phyloP scores from a whole-genome alignment of 2,888 invertebrate species.

The Habrosyne pyritoides region DNA sequence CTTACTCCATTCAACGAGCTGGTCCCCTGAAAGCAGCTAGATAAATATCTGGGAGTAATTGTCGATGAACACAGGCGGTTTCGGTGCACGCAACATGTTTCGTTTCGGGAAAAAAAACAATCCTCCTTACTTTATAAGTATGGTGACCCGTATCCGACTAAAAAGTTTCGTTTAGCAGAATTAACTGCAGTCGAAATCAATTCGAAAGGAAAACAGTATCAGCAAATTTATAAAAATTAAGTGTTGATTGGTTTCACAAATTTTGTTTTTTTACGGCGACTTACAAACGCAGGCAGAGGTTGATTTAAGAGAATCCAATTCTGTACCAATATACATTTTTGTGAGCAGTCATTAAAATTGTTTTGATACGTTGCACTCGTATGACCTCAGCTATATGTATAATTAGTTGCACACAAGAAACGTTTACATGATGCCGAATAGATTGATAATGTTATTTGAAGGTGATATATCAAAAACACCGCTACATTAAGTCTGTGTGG shows the following conservation, averaged over 20 bases:
- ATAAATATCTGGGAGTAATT: too few species aligned
- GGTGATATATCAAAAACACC: constrained; percentile 56
- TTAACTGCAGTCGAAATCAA: not conserved
- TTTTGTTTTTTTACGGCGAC: not conserved
- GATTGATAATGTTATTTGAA: constrained; percentile 54
- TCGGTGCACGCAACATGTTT: too few species aligned
- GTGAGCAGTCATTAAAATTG: not conserved
- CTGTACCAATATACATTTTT: not conserved
- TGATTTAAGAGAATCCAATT: not conserved
- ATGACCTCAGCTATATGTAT: not conserved
- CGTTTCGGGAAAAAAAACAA: too few species aligned
- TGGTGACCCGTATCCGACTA: not conserved
- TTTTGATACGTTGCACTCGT: not conserved
- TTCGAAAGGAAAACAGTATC: not conserved
- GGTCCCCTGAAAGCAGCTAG: too few species aligned
- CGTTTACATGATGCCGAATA: constrained; percentile 8
- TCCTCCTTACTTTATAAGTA: too few species aligned
- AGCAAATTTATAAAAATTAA: not conserved
- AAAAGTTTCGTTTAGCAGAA: not conserved
- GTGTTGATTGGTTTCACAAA: not conserved
- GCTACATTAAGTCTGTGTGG: constrained; percentile 35
- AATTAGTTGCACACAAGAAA: constrained; percentile 22
- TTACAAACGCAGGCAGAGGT: not conserved
- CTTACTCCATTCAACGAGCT: too few species aligned
- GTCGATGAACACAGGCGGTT: too few species aligned